Evolutionary conservation across 2,888 invertebrate genomes (phyloP).

Genomic region (Mythimna vitellina): DNA sequence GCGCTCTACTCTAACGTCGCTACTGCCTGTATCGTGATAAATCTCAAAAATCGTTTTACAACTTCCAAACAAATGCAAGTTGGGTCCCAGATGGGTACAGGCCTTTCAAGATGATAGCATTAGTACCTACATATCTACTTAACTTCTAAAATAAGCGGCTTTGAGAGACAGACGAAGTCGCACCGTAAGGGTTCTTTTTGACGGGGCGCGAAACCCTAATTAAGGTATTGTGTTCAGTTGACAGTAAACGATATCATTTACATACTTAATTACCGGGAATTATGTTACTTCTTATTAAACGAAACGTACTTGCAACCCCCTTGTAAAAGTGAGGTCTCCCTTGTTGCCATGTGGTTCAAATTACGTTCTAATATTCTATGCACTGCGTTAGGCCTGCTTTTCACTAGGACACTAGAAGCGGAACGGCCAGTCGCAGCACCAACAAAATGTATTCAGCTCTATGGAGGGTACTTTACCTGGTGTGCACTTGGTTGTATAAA

Average conservation of each 20-base stretch:
- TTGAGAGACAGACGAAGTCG: neutral
- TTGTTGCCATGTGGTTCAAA: slow-evolving; percentile 18
- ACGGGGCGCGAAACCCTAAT: neutral
- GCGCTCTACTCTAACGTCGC: no score
- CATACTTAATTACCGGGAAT: slow-evolving; percentile 49
- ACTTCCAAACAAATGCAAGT: neutral
- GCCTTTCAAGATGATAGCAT: no score
- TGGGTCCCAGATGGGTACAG: neutral
- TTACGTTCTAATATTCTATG: slow-evolving; percentile 9
- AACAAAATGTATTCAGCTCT: no score
- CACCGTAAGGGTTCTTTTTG: neutral
- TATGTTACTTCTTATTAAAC: slow-evolving; percentile 55
- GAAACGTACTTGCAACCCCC: slow-evolving; percentile 33
- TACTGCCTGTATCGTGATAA: no score
- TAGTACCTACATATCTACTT: neutral
- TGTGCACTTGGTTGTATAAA: no score
- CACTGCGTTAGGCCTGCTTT: neutral
- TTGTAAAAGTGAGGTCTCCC: slow-evolving; percentile 35
- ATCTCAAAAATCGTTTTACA: neutral
- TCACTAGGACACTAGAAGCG: no score
- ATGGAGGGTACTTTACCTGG: no score
- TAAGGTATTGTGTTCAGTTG: slow-evolving; percentile 17
- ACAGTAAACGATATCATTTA: slow-evolving; percentile 49
- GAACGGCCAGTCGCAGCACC: no score
- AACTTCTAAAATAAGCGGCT: neutral